Evolutionary conservation across 2,888 invertebrate species (phyloP), one percentile per base, ranked within the genome.

Genomic region (Pseudococcus longispinus): DNA sequence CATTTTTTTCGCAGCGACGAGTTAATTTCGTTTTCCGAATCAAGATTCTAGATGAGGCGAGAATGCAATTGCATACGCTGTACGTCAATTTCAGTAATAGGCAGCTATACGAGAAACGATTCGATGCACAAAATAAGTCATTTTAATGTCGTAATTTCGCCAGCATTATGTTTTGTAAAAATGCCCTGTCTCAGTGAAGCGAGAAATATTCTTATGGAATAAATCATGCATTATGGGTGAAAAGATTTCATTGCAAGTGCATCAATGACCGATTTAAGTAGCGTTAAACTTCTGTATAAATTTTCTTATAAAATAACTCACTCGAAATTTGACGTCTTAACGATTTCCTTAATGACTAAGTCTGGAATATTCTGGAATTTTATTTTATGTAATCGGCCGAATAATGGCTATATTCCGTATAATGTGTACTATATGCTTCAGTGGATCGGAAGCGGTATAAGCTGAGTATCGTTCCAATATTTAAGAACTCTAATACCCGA

Each of bases 281-380:
- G 85, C 85, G 85, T 85, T 85, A 85, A 85, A 85, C 85, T 85
- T 85, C 74, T 44, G 65, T 85, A 85, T 85, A 85, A 77, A 85
- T 85, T 85, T 85, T 85, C 85, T 37, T 77, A 74, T 26, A 83
- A 74, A 85, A 85, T 85, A 85, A 74, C 70, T 85, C 85, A 74
- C 46, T 26, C 42, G 46, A 85, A 85, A 85, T 74, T 85, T 85
- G 85, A 85, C 85, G 77, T 85, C 85, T 85, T 85, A 85, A 85
- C 85, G 85, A 85, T 85, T 85, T 85, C 85, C 85, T 85, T 85
- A 85, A 85, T 85, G 85, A 85, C 46, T 42, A 77, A 85, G 85
- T 74, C 85, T 85, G 74, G 85, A 74, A 77, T 85, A 85, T 74
- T 85, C 74, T 85, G 85, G 85, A 85, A 85, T 85, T 85, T 85